These are phyloP conservation scores for Planococcus citri DNA, from an alignment of 1,140 invertebrate genomes.

Conservation along the genomic window DNA sequence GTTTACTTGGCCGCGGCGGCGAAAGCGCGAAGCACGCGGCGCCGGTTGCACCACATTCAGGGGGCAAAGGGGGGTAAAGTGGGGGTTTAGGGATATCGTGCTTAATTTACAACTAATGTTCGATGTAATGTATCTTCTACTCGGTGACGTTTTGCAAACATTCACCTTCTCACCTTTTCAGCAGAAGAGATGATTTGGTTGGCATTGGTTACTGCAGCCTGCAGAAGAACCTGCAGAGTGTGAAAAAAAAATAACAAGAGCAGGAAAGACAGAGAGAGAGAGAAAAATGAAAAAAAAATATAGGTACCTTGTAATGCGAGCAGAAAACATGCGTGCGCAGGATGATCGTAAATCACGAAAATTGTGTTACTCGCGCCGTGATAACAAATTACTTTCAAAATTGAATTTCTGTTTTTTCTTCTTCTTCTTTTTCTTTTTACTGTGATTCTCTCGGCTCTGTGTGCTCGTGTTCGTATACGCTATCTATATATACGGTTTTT, in stretches of 20 bases:
- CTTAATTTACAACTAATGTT: slow-evolving; percentile 8
- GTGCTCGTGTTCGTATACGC: too few relatives aligned
- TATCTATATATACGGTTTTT: too few relatives aligned
- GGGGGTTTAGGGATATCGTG: not conserved
- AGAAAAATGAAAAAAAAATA: not conserved
- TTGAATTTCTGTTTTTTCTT: not conserved
- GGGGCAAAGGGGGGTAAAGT: too few relatives aligned
- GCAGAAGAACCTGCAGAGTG: too few relatives aligned
- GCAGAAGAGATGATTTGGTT: not conserved
- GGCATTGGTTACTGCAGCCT: too few relatives aligned
- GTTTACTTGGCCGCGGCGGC: not conserved
- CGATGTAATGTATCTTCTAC: not conserved
- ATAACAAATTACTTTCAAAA: not conserved
- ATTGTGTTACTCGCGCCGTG: slow-evolving; percentile 1
- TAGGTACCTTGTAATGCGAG: too few relatives aligned
- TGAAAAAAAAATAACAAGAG: too few relatives aligned
- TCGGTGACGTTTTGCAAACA: not conserved
- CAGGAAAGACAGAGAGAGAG: not conserved
- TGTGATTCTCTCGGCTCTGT: too few relatives aligned
- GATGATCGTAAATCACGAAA: slow-evolving; percentile 2
- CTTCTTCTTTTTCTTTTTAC: not conserved
- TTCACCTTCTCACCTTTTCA: not conserved
- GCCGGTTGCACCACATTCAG: too few relatives aligned
- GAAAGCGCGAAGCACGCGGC: too few relatives aligned
- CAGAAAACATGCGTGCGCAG: not conserved